Base-by-base conservation (phyloP, 2,888 invertebrate species). In the Aelia acuminata region DNA sequence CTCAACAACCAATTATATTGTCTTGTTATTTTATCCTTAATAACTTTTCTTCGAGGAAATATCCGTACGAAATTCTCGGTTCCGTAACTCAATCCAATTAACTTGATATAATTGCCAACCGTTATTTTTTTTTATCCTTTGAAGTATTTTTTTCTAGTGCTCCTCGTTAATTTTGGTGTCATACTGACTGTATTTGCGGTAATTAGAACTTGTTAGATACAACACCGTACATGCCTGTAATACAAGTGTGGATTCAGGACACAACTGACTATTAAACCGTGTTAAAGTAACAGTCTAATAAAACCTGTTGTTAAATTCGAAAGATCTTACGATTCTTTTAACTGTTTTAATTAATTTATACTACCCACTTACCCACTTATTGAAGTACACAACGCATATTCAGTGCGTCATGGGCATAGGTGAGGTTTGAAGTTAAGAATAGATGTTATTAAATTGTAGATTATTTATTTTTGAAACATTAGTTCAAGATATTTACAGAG, bases 1-100 rank as follows among this genome's bases (percentile, higher is more conserved):
- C 63, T 80, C 43, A 80, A 80, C 80, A 47, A 80, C 80, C 80
- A 80, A 80, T 80, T 80, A 80, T 80, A 43, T 80, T n/a, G 43
- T 80, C 43, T 80, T 80, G 80, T 80, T 80, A 80, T 80, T 80
- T 80, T 80, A 47, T 80, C 80, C 20, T 80, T 80, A 43, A 80
- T 80, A 80, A 80, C 80, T 43, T 80, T 80, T 47, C 80, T n/a
- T 80, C 47, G 43, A 80, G 80, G 63, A 70, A 70, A 35, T 35
- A 70, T 70, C 63, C 31, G 63, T 70, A 35, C 63, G 31, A 18
- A 70, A 70, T 70, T 35, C 63, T 70, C 63, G 63, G 63, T 70
- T 18, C 63, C 31, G 63, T 35, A 70, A 70, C 63, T 70, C 63
- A 70, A 70, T 70, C 63, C 63, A 70, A 70, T 70, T 70, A 70